These are phyloP conservation scores for Catharus bicknelli DNA, from an alignment of 2,113 vertebrate genomes.

Conservation along the genomic window DNA sequence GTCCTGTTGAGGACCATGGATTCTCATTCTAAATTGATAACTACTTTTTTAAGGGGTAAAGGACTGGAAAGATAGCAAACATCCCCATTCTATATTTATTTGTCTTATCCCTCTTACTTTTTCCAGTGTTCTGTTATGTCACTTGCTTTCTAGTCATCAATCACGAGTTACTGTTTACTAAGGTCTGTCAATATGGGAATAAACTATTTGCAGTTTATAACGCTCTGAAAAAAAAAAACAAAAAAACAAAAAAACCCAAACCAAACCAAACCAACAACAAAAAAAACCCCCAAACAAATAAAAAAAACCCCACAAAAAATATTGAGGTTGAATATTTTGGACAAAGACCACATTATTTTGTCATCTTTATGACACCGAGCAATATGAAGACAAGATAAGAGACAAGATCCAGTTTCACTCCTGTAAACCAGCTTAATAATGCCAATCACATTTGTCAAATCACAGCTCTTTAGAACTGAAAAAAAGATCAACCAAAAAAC, in stretches of 20 bases:
- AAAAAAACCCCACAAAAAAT: too few species aligned
- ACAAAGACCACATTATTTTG: not conserved
- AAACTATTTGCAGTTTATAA: not conserved
- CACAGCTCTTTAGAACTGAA: slow-evolving; percentile 22
- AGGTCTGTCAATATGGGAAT: not conserved
- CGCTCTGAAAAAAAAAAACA: not conserved
- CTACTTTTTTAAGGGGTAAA: not conserved
- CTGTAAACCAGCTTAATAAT: not conserved
- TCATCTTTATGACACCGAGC: not conserved
- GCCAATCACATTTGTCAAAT: slow-evolving; percentile 10
- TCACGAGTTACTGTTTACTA: not conserved
- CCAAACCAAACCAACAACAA: not conserved
- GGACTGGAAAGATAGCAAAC: not conserved
- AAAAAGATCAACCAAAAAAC: not conserved
- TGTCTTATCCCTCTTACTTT: not conserved
- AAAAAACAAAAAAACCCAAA: too few species aligned
- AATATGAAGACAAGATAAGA: not conserved
- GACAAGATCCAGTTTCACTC: not conserved
- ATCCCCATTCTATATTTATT: not conserved
- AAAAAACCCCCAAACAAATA: too few species aligned
- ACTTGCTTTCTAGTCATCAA: not conserved
- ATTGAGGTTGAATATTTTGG: not conserved
- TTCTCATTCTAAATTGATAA: not conserved
- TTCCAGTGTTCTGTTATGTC: not conserved
- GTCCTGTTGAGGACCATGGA: not conserved